Percentiles rank a stretch among this genome's conserved stretches.
phyloP scores from a whole-genome alignment of 2,113 vertebrate species.

The Thunnus thynnus region DNA sequence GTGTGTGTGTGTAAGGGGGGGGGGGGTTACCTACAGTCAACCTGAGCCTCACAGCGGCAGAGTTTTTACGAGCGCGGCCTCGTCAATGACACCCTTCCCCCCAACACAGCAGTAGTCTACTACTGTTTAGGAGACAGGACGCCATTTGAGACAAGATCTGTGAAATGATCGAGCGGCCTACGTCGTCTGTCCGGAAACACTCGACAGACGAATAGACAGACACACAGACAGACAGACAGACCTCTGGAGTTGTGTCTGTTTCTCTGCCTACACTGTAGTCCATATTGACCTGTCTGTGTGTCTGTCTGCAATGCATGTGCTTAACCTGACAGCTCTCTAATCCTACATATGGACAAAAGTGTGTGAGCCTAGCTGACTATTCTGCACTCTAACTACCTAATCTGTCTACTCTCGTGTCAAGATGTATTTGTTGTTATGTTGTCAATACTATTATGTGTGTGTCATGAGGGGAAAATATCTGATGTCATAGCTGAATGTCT shows the following conservation, averaged over 20 bases:
- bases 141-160: constrained; percentile 76
- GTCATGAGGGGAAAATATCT: constrained; percentile 9
- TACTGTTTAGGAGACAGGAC: constrained; percentile 72
- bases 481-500: not conserved
- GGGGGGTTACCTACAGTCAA: constrained; percentile 81
- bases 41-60: constrained; percentile 75
- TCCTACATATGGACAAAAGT: constrained; percentile 19
- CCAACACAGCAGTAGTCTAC: constrained; percentile 66
- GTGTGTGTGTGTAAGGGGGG: constrained; percentile 7
- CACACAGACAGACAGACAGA: constrained; percentile 89
- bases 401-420: constrained; percentile 1
- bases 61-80: constrained; percentile 73
- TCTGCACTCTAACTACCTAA: constrained; percentile 22
- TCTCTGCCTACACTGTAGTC: constrained; percentile 82
- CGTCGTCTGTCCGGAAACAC: constrained; percentile 83
- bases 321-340: constrained; percentile 64
- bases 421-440: not conserved
- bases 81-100: constrained; percentile 64
- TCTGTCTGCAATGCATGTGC: constrained; percentile 83
- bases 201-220: constrained; percentile 86
- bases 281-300: constrained; percentile 85
- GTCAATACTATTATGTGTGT: constrained; percentile 3
- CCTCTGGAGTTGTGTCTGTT: constrained; percentile 85
- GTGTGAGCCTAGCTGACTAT: constrained; percentile 48
- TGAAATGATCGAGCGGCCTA: constrained; percentile 78